These are phyloP conservation scores for Drosophila multiciliata DNA, from an alignment of 2,888 invertebrate genomes.

Conservation along the genomic window DNA sequence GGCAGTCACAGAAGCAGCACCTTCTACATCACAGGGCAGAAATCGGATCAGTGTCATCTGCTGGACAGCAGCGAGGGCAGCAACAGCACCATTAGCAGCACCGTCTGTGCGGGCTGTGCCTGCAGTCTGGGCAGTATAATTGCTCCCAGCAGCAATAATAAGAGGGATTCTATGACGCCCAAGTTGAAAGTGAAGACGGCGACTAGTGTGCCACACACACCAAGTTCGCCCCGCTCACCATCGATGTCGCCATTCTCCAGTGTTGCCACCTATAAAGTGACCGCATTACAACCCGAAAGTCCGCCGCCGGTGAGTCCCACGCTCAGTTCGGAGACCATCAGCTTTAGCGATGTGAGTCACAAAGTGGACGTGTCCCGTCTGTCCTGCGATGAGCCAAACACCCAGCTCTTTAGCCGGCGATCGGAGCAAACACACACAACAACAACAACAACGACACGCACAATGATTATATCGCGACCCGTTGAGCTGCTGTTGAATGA, in stretches of 20 bases:
- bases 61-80: conserved; percentile 44
- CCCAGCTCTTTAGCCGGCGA: conserved; percentile 64
- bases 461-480: conserved; percentile 76
- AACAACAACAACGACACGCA: conserved; percentile 82
- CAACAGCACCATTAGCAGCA: conserved; percentile 58
- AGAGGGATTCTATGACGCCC: conserved; percentile 4
- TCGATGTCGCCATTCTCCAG: conserved; percentile 65
- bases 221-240: conserved; percentile 67
- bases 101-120: conserved; percentile 83
- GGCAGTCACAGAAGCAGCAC: conserved; percentile 75
- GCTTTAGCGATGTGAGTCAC: conserved; percentile 72
- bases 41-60: conserved; percentile 64
- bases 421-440: conserved; percentile 79
- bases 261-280: conserved; percentile 62
- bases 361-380: conserved; percentile 72
- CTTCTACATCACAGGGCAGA: conserved; percentile 75
- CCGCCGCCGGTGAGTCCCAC: conserved; percentile 62
- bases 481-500: conserved; percentile 80
- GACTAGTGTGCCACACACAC: conserved; percentile 18
- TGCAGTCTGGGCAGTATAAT: conserved; percentile 65
- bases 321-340: conserved; percentile 67
- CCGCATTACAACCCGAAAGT: conserved; percentile 50
- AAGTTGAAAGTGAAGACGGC: conserved; percentile 5
- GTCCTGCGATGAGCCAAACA: conserved; percentile 52
- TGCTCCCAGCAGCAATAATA: conserved; percentile 4